Conservation (phyloP, 2,888 invertebrate species). For the Caenorhabditis sp. region DNA sequence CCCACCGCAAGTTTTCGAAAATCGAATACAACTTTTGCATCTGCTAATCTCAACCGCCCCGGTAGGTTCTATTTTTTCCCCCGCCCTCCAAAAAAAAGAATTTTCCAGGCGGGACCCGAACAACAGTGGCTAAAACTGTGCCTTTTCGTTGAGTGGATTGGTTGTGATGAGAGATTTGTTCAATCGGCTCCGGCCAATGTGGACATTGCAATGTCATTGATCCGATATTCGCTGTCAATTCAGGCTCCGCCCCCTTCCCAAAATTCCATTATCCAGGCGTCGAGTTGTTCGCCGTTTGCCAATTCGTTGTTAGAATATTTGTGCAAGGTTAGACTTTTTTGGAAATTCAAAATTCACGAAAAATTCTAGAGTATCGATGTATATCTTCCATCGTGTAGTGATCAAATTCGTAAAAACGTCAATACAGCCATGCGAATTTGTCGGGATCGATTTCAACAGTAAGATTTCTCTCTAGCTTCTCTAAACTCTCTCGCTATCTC, state of each 20-base stretch:
- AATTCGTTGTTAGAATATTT: conserved; percentile 44
- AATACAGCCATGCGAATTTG: conserved; percentile 25
- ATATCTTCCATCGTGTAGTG: conserved; percentile 2
- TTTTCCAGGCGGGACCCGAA: conserved; percentile 39
- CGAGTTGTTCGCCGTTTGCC: conserved; percentile 24
- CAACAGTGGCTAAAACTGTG: conserved; percentile 82
- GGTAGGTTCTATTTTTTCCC: conserved; percentile 11
- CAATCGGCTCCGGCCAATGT: neutral
- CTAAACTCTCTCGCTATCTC: conserved; percentile 4
- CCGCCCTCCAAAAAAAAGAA: neutral
- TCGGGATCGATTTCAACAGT: conserved; percentile 15
- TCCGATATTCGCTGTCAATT: conserved; percentile 31
- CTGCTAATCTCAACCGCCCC: conserved; percentile 23
- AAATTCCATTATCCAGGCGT: conserved; percentile 20
- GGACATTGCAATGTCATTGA: conserved; percentile 13
- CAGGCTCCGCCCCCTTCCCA: conserved; percentile 12
- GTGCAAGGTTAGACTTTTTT: conserved; percentile 17
- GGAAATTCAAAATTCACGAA: neutral
- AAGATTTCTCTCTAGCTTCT: conserved; percentile 1
- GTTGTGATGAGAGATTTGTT: conserved; percentile 19
- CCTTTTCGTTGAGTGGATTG: conserved; percentile 89
- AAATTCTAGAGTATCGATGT: conserved; percentile 18
- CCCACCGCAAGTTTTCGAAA: conserved; percentile 15
- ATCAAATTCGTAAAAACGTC: conserved; percentile 19
- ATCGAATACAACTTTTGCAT: conserved; percentile 36